Base-by-base conservation (phyloP, 2,113 vertebrate species). In the Mugil cephalus region DNA sequence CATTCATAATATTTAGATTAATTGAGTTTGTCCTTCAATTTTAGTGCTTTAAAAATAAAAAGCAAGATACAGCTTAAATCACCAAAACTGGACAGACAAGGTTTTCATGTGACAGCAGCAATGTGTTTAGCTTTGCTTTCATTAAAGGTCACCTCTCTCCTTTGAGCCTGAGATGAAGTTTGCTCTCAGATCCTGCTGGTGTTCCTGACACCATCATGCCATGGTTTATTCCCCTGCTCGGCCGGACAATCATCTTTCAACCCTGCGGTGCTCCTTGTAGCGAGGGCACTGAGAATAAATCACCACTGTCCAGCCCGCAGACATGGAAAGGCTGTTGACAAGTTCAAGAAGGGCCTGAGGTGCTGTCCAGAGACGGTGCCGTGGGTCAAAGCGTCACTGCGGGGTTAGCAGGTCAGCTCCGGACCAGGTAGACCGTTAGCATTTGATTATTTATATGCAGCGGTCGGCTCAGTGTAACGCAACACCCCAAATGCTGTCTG, bases 251-350 rank as follows among this genome's bases (percentile, higher is more conserved):
- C 85, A 86, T 83, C 80, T 76, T 51, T 75, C 68, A 71, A 61
- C 64, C 69, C 80, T 46, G 60, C 40, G 12, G 76, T 40, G 70
- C 74, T 66, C 71, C 72, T 74, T 50, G 55, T 38, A 19, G 63
- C 35, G 66, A 78, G 80, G 79, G 40, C 76, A 53, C 40, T 0
- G 56, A 67, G 42, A 79, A 87, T 89, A 84, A 89, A 89, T 90
- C 83, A 88, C 52, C 1, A 39, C 62, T 21, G 43, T 47, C 70
- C 21, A 10, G 53, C 43, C 15, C 15, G 45, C 30, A 69, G 72
- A 69, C 59, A 72, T 30, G 10, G 53, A 18, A 52, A 38, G 24
- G 53, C 68, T 71, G 69, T 50, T 87, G 86, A 80, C 84, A 83
- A 68, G 82, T 82, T 70, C 73, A 74, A 75, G 65, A 82, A 55